Conservation (phyloP, 1,140 invertebrate species). For the Cotesia chilonis region DNA sequence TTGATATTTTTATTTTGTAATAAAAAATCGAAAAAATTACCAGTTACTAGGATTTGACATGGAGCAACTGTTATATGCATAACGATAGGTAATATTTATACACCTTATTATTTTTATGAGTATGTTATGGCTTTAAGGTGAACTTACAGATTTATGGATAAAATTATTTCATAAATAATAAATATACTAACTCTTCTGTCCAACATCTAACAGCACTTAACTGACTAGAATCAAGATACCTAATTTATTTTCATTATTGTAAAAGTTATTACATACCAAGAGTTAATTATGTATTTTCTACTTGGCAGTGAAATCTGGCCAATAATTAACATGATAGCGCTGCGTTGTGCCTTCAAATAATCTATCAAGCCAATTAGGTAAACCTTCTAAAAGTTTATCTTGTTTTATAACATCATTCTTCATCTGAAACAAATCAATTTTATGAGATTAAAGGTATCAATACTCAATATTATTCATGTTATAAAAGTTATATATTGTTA, state of each 20-base stretch:
- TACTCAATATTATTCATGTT: conserved; percentile 5
- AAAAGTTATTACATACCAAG: conserved; percentile 14
- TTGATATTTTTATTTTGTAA: too few species aligned
- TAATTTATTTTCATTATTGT: conserved; percentile 23
- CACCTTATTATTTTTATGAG: neutral
- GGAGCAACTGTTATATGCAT: too few species aligned
- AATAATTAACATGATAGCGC: conserved; percentile 95
- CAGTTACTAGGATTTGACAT: too few species aligned
- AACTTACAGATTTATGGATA: conserved; percentile 20
- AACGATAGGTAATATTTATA: neutral
- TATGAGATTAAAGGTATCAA: conserved; percentile 3
- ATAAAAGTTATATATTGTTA: conserved; percentile 36
- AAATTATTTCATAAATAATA: conserved; percentile 6
- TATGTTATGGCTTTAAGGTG: neutral
- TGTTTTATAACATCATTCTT: conserved; percentile 62
- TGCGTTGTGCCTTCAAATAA: conserved; percentile 95
- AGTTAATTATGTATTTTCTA: conserved; percentile 51
- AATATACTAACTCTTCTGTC: neutral
- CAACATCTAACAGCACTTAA: conserved; percentile 23
- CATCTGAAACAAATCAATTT: conserved; percentile 42
- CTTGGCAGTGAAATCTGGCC: conserved; percentile 88
- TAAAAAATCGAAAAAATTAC: too few species aligned
- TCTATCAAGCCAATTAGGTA: conserved; percentile 96
- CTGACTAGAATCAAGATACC: conserved; percentile 42
- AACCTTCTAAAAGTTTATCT: conserved; percentile 87